A percentile compares a stretch with the other conserved stretches of the same genome.
phyloP scores from a whole-genome alignment of 1,140 invertebrate genomes.

The Habropoda laboriosa region DNA sequence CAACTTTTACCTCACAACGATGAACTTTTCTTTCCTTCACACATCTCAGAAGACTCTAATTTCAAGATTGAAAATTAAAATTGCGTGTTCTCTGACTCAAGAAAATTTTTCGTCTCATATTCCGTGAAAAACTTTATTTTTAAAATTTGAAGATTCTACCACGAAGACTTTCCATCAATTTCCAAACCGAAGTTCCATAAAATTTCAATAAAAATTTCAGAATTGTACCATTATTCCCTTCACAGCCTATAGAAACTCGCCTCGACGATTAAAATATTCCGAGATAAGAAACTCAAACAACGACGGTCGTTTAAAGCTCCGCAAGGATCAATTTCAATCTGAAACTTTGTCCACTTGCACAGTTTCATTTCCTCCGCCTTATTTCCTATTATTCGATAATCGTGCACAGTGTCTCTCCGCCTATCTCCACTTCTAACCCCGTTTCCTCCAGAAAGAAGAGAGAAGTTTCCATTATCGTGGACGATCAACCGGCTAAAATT shows the following conservation, averaged over 20 bases:
- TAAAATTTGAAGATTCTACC: too few relatives aligned
- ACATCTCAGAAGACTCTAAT: too few relatives aligned
- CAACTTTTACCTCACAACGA: too few relatives aligned
- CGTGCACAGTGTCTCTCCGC: background rate
- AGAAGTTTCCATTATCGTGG: constrained; percentile 8
- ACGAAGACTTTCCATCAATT: background rate
- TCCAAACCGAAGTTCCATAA: background rate
- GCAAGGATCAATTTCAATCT: background rate
- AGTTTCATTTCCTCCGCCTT: background rate
- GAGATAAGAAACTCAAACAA: background rate
- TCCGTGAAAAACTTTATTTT: too few relatives aligned
- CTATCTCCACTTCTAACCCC: background rate
- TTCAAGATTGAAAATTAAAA: too few relatives aligned
- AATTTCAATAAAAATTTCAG: background rate
- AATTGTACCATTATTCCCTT: background rate
- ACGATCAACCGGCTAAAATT: background rate
- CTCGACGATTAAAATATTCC: background rate
- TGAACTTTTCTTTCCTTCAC: too few relatives aligned
- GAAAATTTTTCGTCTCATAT: too few relatives aligned
- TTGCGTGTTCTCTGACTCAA: too few relatives aligned
- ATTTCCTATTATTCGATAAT: constrained; percentile 3
- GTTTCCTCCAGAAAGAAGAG: background rate
- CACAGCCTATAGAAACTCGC: background rate
- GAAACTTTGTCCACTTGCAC: background rate
- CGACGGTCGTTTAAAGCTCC: background rate